Percentiles rank a stretch among this genome's conserved stretches.
Evolutionary conservation across 2,888 invertebrate species (phyloP).

Genomic region (Choreutis nemorana): DNA sequence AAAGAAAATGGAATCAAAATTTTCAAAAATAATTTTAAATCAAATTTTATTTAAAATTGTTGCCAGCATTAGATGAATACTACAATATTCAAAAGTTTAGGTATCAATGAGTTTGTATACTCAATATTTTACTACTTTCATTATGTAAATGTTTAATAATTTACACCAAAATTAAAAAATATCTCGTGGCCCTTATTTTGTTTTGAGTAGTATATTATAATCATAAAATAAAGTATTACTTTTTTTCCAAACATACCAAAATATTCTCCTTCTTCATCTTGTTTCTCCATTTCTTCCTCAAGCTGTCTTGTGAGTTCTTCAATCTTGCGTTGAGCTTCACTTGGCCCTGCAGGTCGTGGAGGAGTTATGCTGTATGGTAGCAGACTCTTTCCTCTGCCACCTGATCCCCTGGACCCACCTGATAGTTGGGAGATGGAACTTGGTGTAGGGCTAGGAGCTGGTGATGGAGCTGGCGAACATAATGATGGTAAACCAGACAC

Average conservation of each 20-base stretch:
- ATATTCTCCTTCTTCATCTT: conserved; percentile 95
- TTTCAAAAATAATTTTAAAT: too few relatives aligned
- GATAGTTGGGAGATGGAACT: conserved; percentile 68
- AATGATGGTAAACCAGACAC: conserved; percentile 52
- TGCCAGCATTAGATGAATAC: too few relatives aligned
- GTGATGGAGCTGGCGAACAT: conserved; percentile 63
- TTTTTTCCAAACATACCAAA: too few relatives aligned
- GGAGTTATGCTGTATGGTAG: conserved; percentile 90
- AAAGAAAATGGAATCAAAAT: too few relatives aligned
- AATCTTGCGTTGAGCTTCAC: conserved; percentile 92
- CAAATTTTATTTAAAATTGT: too few relatives aligned
- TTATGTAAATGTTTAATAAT: too few relatives aligned
- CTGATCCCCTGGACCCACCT: conserved; percentile 66
- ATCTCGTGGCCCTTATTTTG: too few relatives aligned
- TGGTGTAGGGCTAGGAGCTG: conserved; percentile 72
- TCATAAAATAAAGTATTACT: conserved; percentile 29
- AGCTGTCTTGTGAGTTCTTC: conserved; percentile 91
- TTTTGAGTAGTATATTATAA: too few relatives aligned
- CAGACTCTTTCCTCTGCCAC: conserved; percentile 70
- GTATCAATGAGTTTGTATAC: too few relatives aligned
- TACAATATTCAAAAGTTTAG: too few relatives aligned
- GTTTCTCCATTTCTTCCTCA: conserved; percentile 95
- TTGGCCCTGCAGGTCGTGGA: conserved; percentile 86
- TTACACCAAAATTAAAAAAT: too few relatives aligned
- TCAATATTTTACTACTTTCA: too few relatives aligned